Percentiles rank a stretch among this genome's conserved stretches.
These are phyloP conservation scores for Anguilla japonica DNA, from an alignment of 2,113 vertebrate genomes.

Conservation along the genomic window DNA sequence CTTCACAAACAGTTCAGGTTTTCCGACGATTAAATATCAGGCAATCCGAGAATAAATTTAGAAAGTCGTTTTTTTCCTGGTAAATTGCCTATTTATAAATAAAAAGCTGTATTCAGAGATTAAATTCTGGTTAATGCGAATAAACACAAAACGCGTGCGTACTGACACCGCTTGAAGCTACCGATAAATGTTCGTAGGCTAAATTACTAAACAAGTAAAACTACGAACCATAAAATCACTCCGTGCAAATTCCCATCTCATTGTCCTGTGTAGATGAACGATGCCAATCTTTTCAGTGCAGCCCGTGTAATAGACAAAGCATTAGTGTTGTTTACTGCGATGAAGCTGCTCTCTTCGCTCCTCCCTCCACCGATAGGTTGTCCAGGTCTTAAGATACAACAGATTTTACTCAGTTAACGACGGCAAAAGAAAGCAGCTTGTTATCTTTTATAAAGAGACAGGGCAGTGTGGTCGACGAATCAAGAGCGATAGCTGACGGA, in stretches of 20 bases:
- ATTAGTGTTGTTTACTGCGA: constrained; percentile 47
- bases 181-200: neutral
- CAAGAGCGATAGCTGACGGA: neutral
- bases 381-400: constrained; percentile 27
- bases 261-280: constrained; percentile 16
- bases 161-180: neutral
- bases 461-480: neutral
- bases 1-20: neutral
- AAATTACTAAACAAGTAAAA: neutral
- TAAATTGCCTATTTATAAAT: neutral
- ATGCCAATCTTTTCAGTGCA: constrained; percentile 26
- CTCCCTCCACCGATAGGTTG: constrained; percentile 40
- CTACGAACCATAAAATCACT: neutral
- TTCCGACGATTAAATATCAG: neutral
- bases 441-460: constrained; percentile 4
- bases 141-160: neutral
- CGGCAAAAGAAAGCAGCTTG: constrained; percentile 14
- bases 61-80: constrained; percentile 10
- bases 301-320: constrained; percentile 47
- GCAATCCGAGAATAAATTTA: neutral
- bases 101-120: neutral
- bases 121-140: neutral
- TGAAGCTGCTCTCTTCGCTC: constrained; percentile 37
- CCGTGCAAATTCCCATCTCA: constrained; percentile 23
- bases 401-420: constrained; percentile 26